phyloP scores from a whole-genome alignment of 2,113 vertebrate species.

The Reinhardtius hippoglossoides region DNA sequence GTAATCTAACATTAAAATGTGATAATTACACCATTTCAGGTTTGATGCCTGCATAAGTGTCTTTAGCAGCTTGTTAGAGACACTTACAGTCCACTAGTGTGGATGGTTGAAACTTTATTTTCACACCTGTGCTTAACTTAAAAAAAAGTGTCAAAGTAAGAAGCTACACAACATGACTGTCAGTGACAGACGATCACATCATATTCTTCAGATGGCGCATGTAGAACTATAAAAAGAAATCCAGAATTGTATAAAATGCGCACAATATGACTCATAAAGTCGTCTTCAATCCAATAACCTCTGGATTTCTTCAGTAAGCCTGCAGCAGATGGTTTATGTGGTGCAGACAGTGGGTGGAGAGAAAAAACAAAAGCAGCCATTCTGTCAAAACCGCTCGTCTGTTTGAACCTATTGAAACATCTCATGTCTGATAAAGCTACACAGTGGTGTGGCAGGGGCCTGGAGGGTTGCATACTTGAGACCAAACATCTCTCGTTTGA shows the following conservation, averaged over 20 bases:
- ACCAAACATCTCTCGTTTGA: neutral
- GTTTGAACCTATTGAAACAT: neutral
- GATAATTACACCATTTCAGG: slow-evolving; percentile 10
- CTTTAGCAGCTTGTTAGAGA: too few species aligned
- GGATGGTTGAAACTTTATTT: neutral
- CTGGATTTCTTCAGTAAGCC: slow-evolving; percentile 12
- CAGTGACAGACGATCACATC: neutral
- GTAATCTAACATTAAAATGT: neutral
- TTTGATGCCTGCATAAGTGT: neutral
- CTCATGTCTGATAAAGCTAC: neutral
- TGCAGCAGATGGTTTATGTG: slow-evolving; percentile 18
- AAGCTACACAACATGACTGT: neutral
- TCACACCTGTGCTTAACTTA: neutral
- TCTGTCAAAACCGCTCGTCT: slow-evolving; percentile 14
- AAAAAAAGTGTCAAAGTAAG: neutral
- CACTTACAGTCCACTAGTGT: neutral
- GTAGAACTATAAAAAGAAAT: neutral
- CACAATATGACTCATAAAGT: slow-evolving; percentile 17
- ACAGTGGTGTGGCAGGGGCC: slow-evolving; percentile 1
- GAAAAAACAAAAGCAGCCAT: slow-evolving; percentile 1
- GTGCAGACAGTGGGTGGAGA: slow-evolving; percentile 15
- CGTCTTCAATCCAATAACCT: slow-evolving; percentile 30
- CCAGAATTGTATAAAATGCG: neutral
- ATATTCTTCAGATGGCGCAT: neutral
- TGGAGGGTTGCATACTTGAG: neutral